Percentiles rank a stretch among this genome's conserved stretches.
Conservation (phyloP, 2,113 vertebrate species). For the Nannobrachium achirus region DNA sequence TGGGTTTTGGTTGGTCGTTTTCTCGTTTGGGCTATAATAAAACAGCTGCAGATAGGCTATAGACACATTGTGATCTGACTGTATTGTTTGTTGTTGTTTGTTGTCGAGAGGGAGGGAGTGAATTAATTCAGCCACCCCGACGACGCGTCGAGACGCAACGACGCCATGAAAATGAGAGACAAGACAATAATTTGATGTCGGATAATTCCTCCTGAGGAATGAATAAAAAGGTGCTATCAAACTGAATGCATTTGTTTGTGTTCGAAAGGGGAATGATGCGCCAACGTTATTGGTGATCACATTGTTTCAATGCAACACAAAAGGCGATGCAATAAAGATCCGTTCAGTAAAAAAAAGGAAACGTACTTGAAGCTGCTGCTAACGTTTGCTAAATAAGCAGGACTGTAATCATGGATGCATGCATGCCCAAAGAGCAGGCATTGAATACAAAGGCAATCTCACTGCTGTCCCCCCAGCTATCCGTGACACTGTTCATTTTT, state of each 20-base stretch:
- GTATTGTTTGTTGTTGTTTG: no score
- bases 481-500: no score
- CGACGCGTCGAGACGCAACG: conserved; percentile 25
- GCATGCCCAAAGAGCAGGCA: conserved; percentile 72
- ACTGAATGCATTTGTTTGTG: not conserved
- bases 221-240: not conserved
- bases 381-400: conserved; percentile 70
- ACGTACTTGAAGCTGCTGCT: conserved; percentile 52
- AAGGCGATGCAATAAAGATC: conserved; percentile 19
- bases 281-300: not conserved
- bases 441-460: conserved; percentile 70
- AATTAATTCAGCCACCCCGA: no score
- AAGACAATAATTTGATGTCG: conserved; percentile 69
- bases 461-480: conserved; percentile 16
- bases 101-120: no score
- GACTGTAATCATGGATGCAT: conserved; percentile 75
- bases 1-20: no score
- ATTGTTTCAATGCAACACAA: not conserved
- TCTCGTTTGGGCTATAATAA: no score
- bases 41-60: no score
- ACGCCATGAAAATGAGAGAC: conserved; percentile 69
- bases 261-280: not conserved
- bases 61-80: no score
- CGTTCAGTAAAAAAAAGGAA: conserved; percentile 53
- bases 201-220: conserved; percentile 50